Conservation (phyloP, 2,888 invertebrate genomes). For the Acronicta leporina region DNA sequence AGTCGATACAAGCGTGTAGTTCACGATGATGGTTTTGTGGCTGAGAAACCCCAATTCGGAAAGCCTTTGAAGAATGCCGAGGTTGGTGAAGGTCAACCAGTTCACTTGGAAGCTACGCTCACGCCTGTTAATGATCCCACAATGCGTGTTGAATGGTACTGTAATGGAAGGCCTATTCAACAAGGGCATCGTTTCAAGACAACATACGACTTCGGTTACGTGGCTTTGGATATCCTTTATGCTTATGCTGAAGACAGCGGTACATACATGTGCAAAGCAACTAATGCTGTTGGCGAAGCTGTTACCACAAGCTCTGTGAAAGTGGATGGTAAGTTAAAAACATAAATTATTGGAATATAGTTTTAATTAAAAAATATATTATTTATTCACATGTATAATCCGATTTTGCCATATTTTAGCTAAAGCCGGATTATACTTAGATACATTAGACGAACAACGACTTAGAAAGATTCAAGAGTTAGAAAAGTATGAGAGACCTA, state of each 20-base stretch:
- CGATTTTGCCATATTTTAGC: slow-evolving; percentile 85
- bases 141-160: slow-evolving; percentile 99
- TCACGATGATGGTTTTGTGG: slow-evolving; percentile 92
- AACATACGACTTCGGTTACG: slow-evolving; percentile 99
- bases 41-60: slow-evolving; percentile 97
- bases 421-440: slow-evolving; percentile 94
- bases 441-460: slow-evolving; percentile 97
- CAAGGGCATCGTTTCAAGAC: slow-evolving; percentile 98
- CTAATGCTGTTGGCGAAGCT: slow-evolving; percentile 98
- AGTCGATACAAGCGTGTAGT: slow-evolving; percentile 92
- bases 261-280: slow-evolving; percentile 98
- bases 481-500: slow-evolving; percentile 94
- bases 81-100: slow-evolving; percentile 95
- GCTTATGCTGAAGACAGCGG: slow-evolving; percentile 99
- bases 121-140: slow-evolving; percentile 99
- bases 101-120: slow-evolving; percentile 97
- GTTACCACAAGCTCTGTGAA: slow-evolving; percentile 97
- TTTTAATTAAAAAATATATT: too few relatives aligned
- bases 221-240: slow-evolving; percentile 98
- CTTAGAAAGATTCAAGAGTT: slow-evolving; percentile 96
- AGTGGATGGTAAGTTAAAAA: slow-evolving; percentile 92
- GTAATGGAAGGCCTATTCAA: slow-evolving; percentile 97
- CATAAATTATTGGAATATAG: not conserved
- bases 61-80: slow-evolving; percentile 96
- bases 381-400: not conserved